Evolutionary conservation across 2,888 invertebrate species (phyloP).

Genomic region (Phymatocera aterrima): DNA sequence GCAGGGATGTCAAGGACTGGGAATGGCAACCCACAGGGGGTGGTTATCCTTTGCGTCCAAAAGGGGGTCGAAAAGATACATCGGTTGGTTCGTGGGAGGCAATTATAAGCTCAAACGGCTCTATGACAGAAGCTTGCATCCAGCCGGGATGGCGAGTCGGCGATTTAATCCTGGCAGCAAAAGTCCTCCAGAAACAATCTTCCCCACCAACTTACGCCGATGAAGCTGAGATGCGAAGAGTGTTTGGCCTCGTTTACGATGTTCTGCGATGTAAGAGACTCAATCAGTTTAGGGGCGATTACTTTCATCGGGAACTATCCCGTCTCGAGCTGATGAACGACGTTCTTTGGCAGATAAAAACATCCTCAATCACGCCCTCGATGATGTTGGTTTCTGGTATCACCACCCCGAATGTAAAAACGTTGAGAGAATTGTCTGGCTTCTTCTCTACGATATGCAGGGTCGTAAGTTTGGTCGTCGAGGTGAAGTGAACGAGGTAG

Average conservation of each 20-base stretch:
- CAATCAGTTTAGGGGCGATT: too few species aligned
- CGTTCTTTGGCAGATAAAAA: slow-evolving; percentile 80
- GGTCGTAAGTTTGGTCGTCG: slow-evolving; percentile 77
- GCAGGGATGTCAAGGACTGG: slow-evolving; percentile 52
- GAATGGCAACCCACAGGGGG: slow-evolving; percentile 60
- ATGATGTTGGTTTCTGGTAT: slow-evolving; percentile 80
- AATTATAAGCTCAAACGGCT: slow-evolving; percentile 54
- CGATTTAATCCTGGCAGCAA: slow-evolving; percentile 66
- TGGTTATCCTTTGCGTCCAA: slow-evolving; percentile 53
- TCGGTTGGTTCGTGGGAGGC: slow-evolving; percentile 52
- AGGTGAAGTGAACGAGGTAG: slow-evolving; percentile 54
- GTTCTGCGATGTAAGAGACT: slow-evolving; percentile 82
- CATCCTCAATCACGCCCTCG: slow-evolving; percentile 81
- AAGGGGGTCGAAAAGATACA: slow-evolving; percentile 47
- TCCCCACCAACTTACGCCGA: slow-evolving; percentile 70
- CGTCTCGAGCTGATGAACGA: slow-evolving; percentile 43
- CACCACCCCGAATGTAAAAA: slow-evolving; percentile 74
- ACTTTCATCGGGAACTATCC: too few species aligned
- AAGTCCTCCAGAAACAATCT: slow-evolving; percentile 57
- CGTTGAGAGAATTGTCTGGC: slow-evolving; percentile 78
- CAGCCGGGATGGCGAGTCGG: slow-evolving; percentile 66
- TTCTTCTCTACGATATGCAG: slow-evolving; percentile 84
- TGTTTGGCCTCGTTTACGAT: slow-evolving; percentile 85
- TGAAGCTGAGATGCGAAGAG: slow-evolving; percentile 85
- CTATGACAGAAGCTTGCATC: slow-evolving; percentile 63